Evolutionary conservation across 2,888 invertebrate species (phyloP), one percentile per base, ranked within the genome.

Genomic region (Margaritifera margaritifera): DNA sequence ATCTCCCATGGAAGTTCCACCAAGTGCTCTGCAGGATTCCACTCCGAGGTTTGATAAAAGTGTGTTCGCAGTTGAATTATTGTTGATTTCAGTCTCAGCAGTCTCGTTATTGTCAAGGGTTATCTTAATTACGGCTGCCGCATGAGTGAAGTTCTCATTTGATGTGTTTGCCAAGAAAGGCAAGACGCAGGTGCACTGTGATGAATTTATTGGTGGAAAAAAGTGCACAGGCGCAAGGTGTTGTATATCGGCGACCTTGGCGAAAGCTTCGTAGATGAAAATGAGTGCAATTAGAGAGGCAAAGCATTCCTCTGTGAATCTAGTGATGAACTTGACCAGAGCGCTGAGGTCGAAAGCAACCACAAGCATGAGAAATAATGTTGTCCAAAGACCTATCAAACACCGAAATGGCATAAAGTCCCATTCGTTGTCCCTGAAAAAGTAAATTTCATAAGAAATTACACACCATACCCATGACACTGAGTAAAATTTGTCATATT

Each of bases 291-390:
- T 99, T 27, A 99, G 92, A 0, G 96, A 96, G 20, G 98, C 98
- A 88, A 99, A 99, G 89, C 97, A 98, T 90, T 98, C 98, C 89
- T 98, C 98, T 0, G 98, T 98, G 89, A 98, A 98, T 79, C 98
- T 93, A 19, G 98, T 99, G 80, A 99, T 98, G 88, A 97, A 98
- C 88, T 97, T 96, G 42, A 99, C 98, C 69, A 98, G 92, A 60
- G 97, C 97, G 89, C 97, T 97, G 4, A 98, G 96, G 91, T 99
- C 99, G 58, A 97, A 93, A 4, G 97, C 98, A 55, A 98, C 97
- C 79, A 99, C 91, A 63, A 95, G 91, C 55, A 99, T 75, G 69
- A 98, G 92, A 86, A 98, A 96, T 22, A 95, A 82, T 0, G 95
- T 93, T 42, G 95, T 95, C 99, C 99, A 99, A 5, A 97, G 92